Evolutionary conservation across 2,797 vertebrate species (phyloP).

Genomic region (Ibycter americanus): DNA sequence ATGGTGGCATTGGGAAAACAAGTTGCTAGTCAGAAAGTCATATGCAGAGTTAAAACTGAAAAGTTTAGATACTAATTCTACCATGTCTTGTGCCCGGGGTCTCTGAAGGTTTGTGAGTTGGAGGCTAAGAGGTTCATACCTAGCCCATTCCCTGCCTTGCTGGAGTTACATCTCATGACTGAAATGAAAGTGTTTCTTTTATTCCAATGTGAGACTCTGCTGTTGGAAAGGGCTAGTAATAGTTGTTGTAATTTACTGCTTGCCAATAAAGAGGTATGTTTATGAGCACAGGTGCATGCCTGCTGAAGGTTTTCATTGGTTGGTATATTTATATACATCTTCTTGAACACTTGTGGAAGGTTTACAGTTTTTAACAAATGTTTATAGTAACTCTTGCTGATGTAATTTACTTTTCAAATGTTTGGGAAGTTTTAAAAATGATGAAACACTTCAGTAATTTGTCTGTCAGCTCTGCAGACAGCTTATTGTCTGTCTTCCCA

Average conservation of each 20-base stretch:
- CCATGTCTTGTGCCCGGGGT: background rate
- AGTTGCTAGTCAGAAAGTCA: background rate
- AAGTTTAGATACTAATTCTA: background rate
- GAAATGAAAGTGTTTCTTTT: background rate
- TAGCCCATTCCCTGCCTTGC: background rate
- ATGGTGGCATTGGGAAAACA: background rate
- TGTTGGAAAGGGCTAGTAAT: background rate
- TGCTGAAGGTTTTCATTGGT: background rate
- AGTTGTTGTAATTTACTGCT: background rate
- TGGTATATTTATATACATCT: fast-evolving
- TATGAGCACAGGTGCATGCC: background rate
- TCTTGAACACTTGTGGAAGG: background rate
- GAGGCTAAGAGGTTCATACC: background rate
- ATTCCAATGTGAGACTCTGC: background rate
- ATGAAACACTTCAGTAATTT: background rate
- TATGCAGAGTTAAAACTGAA: background rate
- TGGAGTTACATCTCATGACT: background rate
- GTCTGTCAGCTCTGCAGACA: background rate
- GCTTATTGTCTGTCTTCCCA: background rate
- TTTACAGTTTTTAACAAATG: no score
- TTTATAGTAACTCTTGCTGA: background rate
- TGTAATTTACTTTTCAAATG: background rate
- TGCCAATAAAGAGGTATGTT: fast-evolving
- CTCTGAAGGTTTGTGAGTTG: no score
- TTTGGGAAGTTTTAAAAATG: background rate